phyloP scores from a whole-genome alignment of 2,888 invertebrate species.

The Drosophila hawaiiensis region DNA sequence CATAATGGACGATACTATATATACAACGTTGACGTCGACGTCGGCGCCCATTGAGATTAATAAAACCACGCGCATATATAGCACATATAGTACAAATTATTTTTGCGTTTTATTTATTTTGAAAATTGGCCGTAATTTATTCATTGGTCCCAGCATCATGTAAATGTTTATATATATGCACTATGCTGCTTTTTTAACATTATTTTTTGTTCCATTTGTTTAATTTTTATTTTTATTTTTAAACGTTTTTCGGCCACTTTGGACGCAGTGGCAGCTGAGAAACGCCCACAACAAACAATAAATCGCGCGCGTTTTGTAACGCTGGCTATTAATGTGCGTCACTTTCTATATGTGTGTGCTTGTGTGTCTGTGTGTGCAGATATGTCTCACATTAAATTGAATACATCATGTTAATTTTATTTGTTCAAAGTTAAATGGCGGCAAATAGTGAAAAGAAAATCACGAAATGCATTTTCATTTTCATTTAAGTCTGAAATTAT shows the following conservation, averaged over 20 bases:
- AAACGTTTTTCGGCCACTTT: constrained; percentile 32
- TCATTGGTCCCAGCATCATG: constrained; percentile 72
- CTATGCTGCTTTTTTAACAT: constrained; percentile 47
- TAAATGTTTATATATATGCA: constrained; percentile 79
- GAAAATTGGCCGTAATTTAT: constrained; percentile 78
- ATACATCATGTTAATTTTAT: constrained; percentile 73
- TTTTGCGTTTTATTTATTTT: constrained; percentile 78
- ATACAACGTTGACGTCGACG: constrained; percentile 1
- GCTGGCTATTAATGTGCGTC: constrained; percentile 31
- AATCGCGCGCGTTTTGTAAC: constrained; percentile 47
- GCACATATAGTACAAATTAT: constrained; percentile 61
- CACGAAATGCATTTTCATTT: constrained; percentile 60
- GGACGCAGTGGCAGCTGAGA: constrained; percentile 18
- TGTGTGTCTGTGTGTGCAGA: constrained; percentile 15
- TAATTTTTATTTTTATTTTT: neutral
- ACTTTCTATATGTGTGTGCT: neutral
- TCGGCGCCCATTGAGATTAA: constrained; percentile 41
- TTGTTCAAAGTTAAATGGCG: constrained; percentile 71
- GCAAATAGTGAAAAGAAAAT: constrained; percentile 53
- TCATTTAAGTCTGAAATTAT: constrained; percentile 62
- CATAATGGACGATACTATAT: constrained; percentile 45
- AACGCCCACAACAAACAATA: constrained; percentile 34
- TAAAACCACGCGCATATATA: constrained; percentile 54
- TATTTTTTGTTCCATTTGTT: neutral
- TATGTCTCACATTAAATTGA: constrained; percentile 68